phyloP scores from a whole-genome alignment of 2,888 invertebrate genomes.

The Papilio elwesi region DNA sequence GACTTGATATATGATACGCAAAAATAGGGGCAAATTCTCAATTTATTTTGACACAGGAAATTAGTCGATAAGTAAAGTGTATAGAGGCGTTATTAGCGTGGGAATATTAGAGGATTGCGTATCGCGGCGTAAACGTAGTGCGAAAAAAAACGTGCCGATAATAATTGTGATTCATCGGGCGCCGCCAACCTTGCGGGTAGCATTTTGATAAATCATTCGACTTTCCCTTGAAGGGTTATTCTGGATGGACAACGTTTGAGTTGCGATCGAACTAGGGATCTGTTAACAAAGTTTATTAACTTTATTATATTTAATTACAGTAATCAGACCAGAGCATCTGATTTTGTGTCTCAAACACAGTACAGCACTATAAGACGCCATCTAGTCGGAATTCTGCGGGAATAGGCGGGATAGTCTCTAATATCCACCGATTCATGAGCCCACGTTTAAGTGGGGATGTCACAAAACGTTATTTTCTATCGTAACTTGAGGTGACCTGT shows the following conservation, averaged over 20 bases:
- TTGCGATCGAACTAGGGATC: conserved; percentile 17
- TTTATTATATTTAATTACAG: no score
- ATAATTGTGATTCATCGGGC: conserved; percentile 59
- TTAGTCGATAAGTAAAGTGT: neutral
- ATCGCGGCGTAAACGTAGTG: conserved; percentile 12
- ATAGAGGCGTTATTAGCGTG: conserved; percentile 13
- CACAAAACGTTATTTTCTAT: no score
- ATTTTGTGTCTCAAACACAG: no score
- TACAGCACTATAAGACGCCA: no score
- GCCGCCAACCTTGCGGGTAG: conserved; percentile 56
- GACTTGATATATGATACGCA: neutral
- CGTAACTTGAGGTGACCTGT: no score
- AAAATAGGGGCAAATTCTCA: neutral
- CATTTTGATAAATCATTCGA: conserved; percentile 66
- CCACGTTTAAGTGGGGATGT: no score
- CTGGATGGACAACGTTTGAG: conserved; percentile 48
- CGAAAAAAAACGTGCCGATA: conserved; percentile 48
- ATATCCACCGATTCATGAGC: no score
- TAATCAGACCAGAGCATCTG: neutral
- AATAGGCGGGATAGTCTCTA: no score
- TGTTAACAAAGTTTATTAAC: neutral
- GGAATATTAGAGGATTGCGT: neutral
- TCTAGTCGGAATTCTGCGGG: no score
- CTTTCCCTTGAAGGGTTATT: conserved; percentile 70
- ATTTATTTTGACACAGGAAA: conserved; percentile 3